Evolutionary conservation across 2,113 vertebrate species (phyloP).

Genomic region (Oxygymnocypris stewartii): DNA sequence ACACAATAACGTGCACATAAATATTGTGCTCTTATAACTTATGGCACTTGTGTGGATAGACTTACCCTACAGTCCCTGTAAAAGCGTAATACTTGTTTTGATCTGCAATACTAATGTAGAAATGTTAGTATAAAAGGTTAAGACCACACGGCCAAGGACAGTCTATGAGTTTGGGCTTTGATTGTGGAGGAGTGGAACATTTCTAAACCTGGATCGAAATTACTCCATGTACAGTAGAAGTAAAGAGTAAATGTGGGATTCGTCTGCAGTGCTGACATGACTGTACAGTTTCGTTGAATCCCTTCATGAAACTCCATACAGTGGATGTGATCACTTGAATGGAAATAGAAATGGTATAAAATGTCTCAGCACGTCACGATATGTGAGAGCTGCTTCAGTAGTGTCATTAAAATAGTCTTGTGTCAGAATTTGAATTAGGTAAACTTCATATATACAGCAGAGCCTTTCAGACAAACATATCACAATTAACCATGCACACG

Average conservation of each 20-base stretch:
- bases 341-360: constrained; percentile 3
- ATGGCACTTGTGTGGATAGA: constrained; percentile 52
- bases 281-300: neutral
- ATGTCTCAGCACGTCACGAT: constrained; percentile 34
- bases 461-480: neutral
- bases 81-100: constrained; percentile 31
- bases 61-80: constrained; percentile 16
- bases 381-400: constrained; percentile 27
- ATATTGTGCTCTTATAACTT: constrained; percentile 42
- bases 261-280: neutral
- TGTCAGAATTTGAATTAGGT: constrained; percentile 16
- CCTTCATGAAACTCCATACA: no score
- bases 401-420: constrained; percentile 2
- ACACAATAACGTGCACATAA: constrained; percentile 41
- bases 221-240: neutral
- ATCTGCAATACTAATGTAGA: constrained; percentile 31
- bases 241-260: neutral
- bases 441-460: constrained; percentile 22
- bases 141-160: neutral
- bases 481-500: constrained; percentile 43
- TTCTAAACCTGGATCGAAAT: neutral
- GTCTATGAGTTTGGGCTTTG: neutral
- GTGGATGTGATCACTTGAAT: no score
- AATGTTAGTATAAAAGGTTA: constrained; percentile 30
- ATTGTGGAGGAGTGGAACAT: neutral